Base-by-base conservation (phyloP, 2,888 invertebrate genomes). In the Lasioglossum leucozonium region DNA sequence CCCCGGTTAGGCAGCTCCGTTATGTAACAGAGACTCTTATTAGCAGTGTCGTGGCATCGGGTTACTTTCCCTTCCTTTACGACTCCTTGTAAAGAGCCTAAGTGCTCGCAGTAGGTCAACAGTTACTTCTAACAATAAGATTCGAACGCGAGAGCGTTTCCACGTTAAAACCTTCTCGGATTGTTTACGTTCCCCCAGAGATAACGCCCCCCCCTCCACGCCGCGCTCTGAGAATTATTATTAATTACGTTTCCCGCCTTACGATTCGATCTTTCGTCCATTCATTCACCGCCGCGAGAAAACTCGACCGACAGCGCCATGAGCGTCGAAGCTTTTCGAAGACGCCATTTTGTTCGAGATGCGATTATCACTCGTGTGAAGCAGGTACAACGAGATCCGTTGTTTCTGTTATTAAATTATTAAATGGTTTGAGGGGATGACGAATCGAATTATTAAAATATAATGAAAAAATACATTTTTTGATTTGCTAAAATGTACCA, bases 61-160 rank as follows among this genome's bases (percentile, higher is more conserved):
- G 91, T 93, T 91, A 94, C 95, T 95, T 94, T 94, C 95, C 94
- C 94, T 95, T 94, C 93, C 93, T 94, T 94, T 93, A 93, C 92
- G 92, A 93, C 92, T 91, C 87, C 90, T 87, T 82, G 87, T 91
- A 90, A 91, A 92, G 91, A 62, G 91, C 51, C 88, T 89, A 88
- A 90, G 88, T 91, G 89, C 80, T 84, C 81, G 74, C 72, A 78
- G 83, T 74, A 65, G 72, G 76, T 65, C 79, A 75, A 34, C 80
- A 76, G 79, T 85, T 79, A 47, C 37, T 40, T 58, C 78, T 75
- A 77, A 69, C 77, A 80, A 81, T 74, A 75, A 85, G 51, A 51
- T 79, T 75, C 80, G 55, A 82, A 89, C 78, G 44, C 83, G 75
- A 76, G 65, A 62, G 44, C 51, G 79, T 37, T 58, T 77, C 73